Conservation (phyloP, 1,140 invertebrate species). For the Sinella curviseta region DNA sequence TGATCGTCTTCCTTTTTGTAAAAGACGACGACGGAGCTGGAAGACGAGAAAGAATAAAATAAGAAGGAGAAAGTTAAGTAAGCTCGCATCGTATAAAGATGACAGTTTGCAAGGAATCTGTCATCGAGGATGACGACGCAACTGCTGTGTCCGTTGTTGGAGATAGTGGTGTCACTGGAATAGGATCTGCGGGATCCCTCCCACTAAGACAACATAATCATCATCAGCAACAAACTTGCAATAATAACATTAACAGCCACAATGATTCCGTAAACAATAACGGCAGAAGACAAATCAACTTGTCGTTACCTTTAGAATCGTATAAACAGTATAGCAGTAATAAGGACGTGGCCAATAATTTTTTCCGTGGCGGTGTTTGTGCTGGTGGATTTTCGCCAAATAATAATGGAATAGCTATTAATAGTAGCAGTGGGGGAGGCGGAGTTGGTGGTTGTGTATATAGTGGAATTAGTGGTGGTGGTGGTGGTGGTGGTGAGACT, state of each 20-base stretch:
- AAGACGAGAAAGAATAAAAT: background rate
- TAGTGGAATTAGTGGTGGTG: background rate
- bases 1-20: background rate
- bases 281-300: background rate
- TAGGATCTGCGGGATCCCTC: background rate
- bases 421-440: too few relatives aligned
- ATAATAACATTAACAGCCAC: background rate
- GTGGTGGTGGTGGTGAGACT: background rate
- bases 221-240: background rate
- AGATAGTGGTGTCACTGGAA: background rate
- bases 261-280: background rate
- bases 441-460: background rate
- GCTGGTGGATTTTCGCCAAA: background rate
- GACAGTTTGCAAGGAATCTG: constrained; percentile 22
- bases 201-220: background rate
- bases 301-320: background rate
- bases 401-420: constrained; percentile 10
- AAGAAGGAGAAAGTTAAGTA: constrained; percentile 1
- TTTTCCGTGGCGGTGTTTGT: background rate
- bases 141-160: background rate
- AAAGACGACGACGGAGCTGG: background rate
- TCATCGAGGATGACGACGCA: background rate
- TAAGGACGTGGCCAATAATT: background rate
- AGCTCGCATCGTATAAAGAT: background rate
- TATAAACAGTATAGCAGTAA: constrained; percentile 4